Evolutionary conservation across 2,797 vertebrate species (phyloP), one percentile per base, ranked within the genome.

Genomic region (Austrolebias charrua): DNA sequence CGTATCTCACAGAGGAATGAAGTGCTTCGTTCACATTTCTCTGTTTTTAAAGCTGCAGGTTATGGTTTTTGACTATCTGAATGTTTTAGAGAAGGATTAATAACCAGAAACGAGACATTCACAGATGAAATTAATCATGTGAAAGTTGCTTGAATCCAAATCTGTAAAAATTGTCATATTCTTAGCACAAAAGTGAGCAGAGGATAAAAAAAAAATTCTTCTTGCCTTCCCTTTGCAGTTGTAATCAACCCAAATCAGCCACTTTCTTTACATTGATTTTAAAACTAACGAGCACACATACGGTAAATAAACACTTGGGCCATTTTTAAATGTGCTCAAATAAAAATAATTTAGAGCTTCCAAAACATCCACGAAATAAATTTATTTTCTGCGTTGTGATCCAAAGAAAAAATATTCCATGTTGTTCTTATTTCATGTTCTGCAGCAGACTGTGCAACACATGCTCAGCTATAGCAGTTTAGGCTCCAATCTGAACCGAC

Each of bases 31-130:
- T 74, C 38, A 55, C 61, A 60, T 46, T 40, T 61, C 57, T 72
- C 54, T 65, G 19, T 70, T 72, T 76, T 62, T 59, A 47, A 83
- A 71, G 60, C 56, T 66, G 55, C 55, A 69, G 60, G 15, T 68
- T 24, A 14, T 48, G 47, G 42, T 53, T 69, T 64, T 53, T 40
- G 54, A 58, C 66, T 63, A 35, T 54, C 38, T 62, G 55, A 61
- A 60, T 69, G 53, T 75, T 4, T 73, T 35, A 16, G 10, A 31
- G 56, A n/a, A 33, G 58, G 46, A 73, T 69, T 72, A 52, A 55
- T 56, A 62, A 68, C 40, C 40, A 29, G 46, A 19, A 14, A 33
- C 49, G 57, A 66, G 38, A 40, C 38, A 38, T 19, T 40, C 40
- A 54, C 61, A 54, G 53, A 7, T 61, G 18, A 20, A 60, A 63